Evolutionary conservation across 1,140 invertebrate genomes (phyloP).

Genomic region (Chionoecetes opilio): DNA sequence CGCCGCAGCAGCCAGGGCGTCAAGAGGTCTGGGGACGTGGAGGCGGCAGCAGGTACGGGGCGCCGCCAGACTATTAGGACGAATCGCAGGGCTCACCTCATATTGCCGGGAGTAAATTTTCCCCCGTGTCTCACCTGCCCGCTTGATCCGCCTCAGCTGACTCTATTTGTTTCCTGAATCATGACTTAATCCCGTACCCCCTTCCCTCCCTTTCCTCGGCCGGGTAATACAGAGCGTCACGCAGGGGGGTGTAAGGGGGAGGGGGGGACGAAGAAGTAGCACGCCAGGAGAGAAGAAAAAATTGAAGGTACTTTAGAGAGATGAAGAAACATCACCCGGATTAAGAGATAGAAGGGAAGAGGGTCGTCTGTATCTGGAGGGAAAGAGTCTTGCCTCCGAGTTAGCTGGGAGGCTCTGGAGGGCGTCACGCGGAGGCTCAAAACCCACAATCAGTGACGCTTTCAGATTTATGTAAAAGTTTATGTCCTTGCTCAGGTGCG

Average conservation of each 20-base stretch:
- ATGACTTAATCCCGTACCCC: constrained; percentile 65
- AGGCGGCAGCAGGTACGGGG: neutral
- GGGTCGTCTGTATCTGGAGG: neutral
- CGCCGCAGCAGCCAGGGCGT: neutral
- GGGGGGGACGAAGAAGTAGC: neutral
- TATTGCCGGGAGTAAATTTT: constrained; percentile 59
- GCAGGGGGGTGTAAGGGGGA: no score
- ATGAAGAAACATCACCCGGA: constrained; percentile 15
- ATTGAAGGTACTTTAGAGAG: neutral
- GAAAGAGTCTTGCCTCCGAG: neutral
- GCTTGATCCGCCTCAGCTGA: constrained; percentile 37
- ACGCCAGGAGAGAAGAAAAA: neutral
- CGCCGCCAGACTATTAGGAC: constrained; percentile 38
- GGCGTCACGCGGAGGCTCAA: neutral
- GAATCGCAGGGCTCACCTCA: neutral
- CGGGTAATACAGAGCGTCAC: constrained; percentile 35
- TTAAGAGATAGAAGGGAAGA: constrained; percentile 7
- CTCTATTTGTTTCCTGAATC: constrained; percentile 60
- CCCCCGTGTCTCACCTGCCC: constrained; percentile 19
- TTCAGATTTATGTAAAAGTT: constrained; percentile 20
- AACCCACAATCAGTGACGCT: neutral
- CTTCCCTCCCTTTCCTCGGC: no score
- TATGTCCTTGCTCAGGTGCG: neutral
- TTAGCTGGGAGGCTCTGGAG: neutral
- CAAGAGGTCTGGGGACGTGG: neutral